phyloP scores from a whole-genome alignment of 1,140 invertebrate genomes.

The Piezodorus guildinii region DNA sequence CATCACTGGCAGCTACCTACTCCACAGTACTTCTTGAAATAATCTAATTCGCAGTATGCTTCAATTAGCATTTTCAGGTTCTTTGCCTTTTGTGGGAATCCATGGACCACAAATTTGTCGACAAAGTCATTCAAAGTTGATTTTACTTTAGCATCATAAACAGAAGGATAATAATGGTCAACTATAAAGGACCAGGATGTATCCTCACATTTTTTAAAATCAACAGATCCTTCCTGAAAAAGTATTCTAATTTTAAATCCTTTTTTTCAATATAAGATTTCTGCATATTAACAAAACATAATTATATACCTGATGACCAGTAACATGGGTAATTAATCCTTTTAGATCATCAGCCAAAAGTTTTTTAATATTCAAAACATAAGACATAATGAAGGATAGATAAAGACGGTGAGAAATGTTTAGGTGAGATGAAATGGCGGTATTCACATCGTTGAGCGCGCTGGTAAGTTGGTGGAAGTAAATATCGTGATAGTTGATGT shows the following conservation, averaged over 20 bases:
- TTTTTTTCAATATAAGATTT: background rate
- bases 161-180: constrained; percentile 9
- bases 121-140: constrained; percentile 6
- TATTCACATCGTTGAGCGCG: too few relatives aligned
- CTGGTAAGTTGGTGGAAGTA: too few relatives aligned
- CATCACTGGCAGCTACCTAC: background rate
- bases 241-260: background rate
- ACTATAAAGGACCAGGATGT: background rate
- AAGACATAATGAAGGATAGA: background rate
- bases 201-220: constrained; percentile 9
- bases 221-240: background rate
- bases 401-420: too few relatives aligned
- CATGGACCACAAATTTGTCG: constrained; percentile 6
- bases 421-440: too few relatives aligned
- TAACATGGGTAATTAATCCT: background rate
- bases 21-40: background rate
- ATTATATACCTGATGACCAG: background rate
- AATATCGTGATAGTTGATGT: too few relatives aligned
- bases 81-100: constrained; percentile 9
- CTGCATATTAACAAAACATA: background rate
- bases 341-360: constrained; percentile 2
- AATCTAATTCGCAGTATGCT: background rate
- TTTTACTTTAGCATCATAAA: background rate
- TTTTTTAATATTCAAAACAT: background rate
- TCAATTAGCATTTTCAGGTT: constrained; percentile 7